Base-by-base conservation (phyloP, 2,888 invertebrate genomes). In the Anthoptus insignis region DNA sequence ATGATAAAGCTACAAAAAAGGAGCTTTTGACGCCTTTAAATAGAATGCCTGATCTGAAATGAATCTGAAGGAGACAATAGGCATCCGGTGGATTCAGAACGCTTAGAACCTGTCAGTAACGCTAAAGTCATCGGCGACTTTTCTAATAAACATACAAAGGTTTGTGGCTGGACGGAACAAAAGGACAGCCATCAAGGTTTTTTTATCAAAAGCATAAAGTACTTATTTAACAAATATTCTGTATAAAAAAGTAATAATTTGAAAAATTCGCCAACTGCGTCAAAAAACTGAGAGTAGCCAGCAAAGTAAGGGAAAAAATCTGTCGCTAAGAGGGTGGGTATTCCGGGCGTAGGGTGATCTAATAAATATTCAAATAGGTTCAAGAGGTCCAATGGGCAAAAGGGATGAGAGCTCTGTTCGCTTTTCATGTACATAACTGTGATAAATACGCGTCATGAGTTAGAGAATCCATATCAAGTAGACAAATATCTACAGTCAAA, bases 311-410 rank as follows among this genome's bases (percentile, higher is more conserved):
- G 64, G 57, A 50, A 57, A 63, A 64, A 64, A 64, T 61, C 45
- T 52, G 64, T 57, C 64, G 56, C 57, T 11, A 37, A 63, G 49
- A 57, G 49, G 47, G 49, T 47, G 63, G 63, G 56, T 39, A 34
- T 56, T 50, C 29, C n/a, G 49, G 57, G 57, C 56, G 39, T 24
- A 21, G 77, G 81, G 68, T 81, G 81, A 83, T 87, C 86, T 86
- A 85, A 88, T 89, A 88, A 89, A 89, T 89, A 89, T 89, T 89
- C 87, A 89, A 86, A 89, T 85, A 84, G 81, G 83, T 81, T 42
- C 77, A 80, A 80, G 81, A 83, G 79, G 81, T 75, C 80, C 81
- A 75, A 79, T 78, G 79, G 80, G 76, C 76, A 75, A 71, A 75
- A 79, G 81, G 75, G 77, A 72, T 64, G 39, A 19, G 24, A 27